A percentile compares a stretch with the other conserved stretches of the same genome.
These are phyloP conservation scores for Brachionus calyciflorus DNA, from an alignment of 1,140 invertebrate genomes.

Conservation along the genomic window DNA sequence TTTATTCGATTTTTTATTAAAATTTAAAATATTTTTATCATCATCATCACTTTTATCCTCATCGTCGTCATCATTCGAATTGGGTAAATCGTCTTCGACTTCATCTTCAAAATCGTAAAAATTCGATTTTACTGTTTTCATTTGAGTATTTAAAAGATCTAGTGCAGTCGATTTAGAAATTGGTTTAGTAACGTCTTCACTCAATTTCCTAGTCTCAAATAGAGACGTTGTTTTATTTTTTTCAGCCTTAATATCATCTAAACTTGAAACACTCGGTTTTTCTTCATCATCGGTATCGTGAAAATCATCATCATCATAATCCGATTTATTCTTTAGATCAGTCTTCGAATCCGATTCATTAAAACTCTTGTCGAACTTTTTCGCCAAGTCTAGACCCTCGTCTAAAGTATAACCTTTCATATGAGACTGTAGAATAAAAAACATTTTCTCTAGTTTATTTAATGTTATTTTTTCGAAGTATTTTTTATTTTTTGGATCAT, in stretches of 20 bases:
- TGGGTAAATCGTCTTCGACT: constrained; percentile 9
- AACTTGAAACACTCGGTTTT: constrained; percentile 34
- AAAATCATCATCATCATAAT: constrained; percentile 44
- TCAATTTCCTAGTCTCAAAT: not conserved
- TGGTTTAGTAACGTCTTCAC: not conserved
- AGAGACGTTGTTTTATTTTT: not conserved
- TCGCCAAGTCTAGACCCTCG: constrained; percentile 21
- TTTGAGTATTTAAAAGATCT: not conserved
- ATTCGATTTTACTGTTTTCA: constrained; percentile 25
- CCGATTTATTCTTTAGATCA: constrained; percentile 16
- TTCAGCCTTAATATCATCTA: constrained; percentile 29
- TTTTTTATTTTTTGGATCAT: constrained; percentile 8
- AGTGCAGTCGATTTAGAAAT: not conserved
- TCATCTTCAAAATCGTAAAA: constrained; percentile 46
- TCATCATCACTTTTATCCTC: constrained; percentile 18
- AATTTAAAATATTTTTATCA: constrained; percentile 12
- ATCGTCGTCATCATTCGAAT: not conserved
- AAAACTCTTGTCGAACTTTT: not conserved
- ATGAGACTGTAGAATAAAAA: constrained; percentile 37
- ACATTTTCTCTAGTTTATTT: constrained; percentile 25
- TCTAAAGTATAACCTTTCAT: constrained; percentile 45
- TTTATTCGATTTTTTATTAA: constrained; percentile 11
- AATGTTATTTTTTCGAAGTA: constrained; percentile 38
- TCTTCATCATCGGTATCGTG: constrained; percentile 46
- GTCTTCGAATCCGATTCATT: not conserved